These are phyloP conservation scores for Chiridota heheva DNA, from an alignment of 35 echinoderm and acorn worm genomes.

Conservation along the genomic window DNA sequence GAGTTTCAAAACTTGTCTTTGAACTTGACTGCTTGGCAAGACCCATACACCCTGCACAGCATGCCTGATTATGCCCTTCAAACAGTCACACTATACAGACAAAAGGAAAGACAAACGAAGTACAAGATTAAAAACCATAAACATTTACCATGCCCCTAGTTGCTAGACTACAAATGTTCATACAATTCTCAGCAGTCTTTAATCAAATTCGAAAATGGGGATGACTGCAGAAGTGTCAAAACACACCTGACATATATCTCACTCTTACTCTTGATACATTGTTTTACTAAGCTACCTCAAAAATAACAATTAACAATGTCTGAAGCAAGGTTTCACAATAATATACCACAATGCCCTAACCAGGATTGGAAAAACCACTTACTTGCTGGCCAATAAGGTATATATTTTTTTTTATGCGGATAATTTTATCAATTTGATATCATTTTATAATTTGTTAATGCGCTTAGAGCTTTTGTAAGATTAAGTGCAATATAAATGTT, in stretches of 20 bases:
- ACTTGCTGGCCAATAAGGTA: too few relatives aligned
- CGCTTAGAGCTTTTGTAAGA: too few relatives aligned
- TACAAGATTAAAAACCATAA: neutral
- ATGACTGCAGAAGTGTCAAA: neutral
- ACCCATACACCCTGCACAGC: slow-evolving; percentile 55
- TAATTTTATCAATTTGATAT: too few relatives aligned
- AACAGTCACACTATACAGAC: slow-evolving; percentile 59
- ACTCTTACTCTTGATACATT: too few relatives aligned
- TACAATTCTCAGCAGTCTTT: neutral
- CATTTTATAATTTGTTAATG: too few relatives aligned
- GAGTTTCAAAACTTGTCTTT: slow-evolving; percentile 67
- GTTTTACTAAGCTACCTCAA: too few relatives aligned
- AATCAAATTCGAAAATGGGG: neutral
- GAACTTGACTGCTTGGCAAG: slow-evolving; percentile 51
- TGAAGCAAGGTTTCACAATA: too few relatives aligned
- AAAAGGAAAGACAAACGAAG: neutral
- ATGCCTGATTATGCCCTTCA: slow-evolving; percentile 67
- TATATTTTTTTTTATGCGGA: too few relatives aligned
- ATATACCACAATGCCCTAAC: too few relatives aligned
- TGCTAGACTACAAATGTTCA: neutral
- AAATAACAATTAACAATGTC: too few relatives aligned
- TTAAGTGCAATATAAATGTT: too few relatives aligned
- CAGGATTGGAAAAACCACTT: too few relatives aligned
- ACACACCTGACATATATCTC: neutral
- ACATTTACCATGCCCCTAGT: neutral